phyloP scores from a whole-genome alignment of 2,797 vertebrate genomes.

The Smutsia temminckii region DNA sequence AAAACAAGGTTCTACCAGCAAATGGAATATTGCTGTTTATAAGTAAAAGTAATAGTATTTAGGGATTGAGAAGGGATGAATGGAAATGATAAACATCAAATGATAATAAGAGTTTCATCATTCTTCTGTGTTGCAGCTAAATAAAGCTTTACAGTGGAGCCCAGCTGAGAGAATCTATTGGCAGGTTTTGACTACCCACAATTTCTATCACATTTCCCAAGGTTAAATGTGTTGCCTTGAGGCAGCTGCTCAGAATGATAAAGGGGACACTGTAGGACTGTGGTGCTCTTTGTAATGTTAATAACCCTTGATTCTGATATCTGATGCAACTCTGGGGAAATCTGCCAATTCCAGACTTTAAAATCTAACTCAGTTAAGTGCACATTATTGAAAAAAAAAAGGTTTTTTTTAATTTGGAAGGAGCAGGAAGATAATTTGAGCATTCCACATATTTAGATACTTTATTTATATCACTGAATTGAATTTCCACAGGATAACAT shows the following conservation, averaged over 20 bases:
- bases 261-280: constrained; percentile 87
- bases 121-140: constrained; percentile 73
- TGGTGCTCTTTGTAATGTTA: constrained; percentile 89
- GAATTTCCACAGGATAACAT: constrained; percentile 61
- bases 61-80: constrained; percentile 74
- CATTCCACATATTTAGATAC: constrained; percentile 58
- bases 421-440: constrained; percentile 79
- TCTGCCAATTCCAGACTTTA: constrained; percentile 80
- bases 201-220: constrained; percentile 88
- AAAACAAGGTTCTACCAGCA: constrained; percentile 65
- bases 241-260: constrained; percentile 88
- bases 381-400: constrained; percentile 75
- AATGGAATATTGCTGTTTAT: constrained; percentile 72
- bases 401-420: constrained; percentile 79
- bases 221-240: constrained; percentile 87
- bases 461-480: constrained; percentile 51
- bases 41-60: constrained; percentile 72
- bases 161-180: constrained; percentile 80
- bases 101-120: constrained; percentile 77
- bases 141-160: constrained; percentile 79
- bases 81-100: constrained; percentile 83
- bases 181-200: constrained; percentile 81
- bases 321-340: constrained; percentile 86
- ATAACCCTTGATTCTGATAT: constrained; percentile 88
- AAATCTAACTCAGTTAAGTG: constrained; percentile 84